A percentile compares a stretch with the other conserved stretches of the same genome.
These are phyloP conservation scores for Anolis sagrei DNA, from an alignment of 2,113 vertebrate species.

Conservation along the genomic window DNA sequence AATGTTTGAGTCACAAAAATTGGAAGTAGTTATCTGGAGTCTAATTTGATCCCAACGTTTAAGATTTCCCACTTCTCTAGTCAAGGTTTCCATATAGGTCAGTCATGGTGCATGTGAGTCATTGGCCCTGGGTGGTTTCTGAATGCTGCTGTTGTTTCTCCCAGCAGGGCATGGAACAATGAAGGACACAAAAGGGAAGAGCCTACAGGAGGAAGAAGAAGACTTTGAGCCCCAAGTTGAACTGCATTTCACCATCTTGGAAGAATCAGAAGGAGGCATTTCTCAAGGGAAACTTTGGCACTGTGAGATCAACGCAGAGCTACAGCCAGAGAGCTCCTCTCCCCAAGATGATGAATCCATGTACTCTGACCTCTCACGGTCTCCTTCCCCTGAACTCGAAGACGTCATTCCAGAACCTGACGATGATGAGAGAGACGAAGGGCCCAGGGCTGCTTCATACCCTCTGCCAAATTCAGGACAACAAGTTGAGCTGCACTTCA, in stretches of 20 bases:
- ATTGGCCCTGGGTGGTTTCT: not conserved
- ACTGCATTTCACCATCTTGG: slow-evolving; percentile 36
- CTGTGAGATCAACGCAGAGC: slow-evolving; percentile 7
- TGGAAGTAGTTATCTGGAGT: no score
- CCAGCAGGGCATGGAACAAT: slow-evolving; percentile 34
- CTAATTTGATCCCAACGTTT: no score
- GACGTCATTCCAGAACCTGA: not conserved
- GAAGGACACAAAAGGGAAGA: slow-evolving; percentile 36
- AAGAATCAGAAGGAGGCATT: slow-evolving; percentile 34
- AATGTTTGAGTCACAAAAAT: no score
- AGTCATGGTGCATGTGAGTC: no score
- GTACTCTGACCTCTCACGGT: not conserved
- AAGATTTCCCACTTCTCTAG: no score
- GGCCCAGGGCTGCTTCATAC: not conserved
- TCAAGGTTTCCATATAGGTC: not conserved
- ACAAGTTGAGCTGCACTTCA: slow-evolving; percentile 38
- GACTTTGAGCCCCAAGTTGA: slow-evolving; percentile 31
- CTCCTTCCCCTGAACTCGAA: not conserved
- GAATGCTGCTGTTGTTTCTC: not conserved
- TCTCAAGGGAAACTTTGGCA: slow-evolving; percentile 40
- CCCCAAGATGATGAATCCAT: slow-evolving; percentile 5
- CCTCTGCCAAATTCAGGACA: not conserved
- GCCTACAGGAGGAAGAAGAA: not conserved
- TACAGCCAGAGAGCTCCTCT: not conserved
- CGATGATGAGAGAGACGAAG: not conserved